Conservation (phyloP, 30 jellyfish, hydroid and myxozoan species). For the Mastigias papua region DNA sequence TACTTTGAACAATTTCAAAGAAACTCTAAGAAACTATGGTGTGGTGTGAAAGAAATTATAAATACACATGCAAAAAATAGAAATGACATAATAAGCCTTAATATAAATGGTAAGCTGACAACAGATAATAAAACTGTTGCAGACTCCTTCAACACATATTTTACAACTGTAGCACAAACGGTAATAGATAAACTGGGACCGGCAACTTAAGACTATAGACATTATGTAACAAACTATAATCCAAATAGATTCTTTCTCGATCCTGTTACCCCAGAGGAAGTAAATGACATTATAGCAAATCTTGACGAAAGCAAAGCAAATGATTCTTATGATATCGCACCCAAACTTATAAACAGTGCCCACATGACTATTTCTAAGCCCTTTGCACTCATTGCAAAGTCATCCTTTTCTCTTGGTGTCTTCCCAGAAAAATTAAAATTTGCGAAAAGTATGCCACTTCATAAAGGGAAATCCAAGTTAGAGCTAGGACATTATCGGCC, state of each 20-base stretch:
- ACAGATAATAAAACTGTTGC: slow-evolving; percentile 3
- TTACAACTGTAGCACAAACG: slow-evolving; percentile 24
- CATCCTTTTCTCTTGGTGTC: slow-evolving; percentile 40
- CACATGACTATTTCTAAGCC: slow-evolving; percentile 35
- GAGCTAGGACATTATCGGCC: slow-evolving; percentile 44
- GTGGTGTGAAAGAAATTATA: slow-evolving; percentile 33
- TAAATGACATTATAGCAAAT: slow-evolving; percentile 20
- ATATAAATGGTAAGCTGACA: slow-evolving; percentile 5
- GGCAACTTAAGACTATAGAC: not conserved
- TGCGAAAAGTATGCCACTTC: slow-evolving; percentile 49
- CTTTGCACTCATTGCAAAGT: slow-evolving; percentile 28
- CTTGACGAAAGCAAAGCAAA: slow-evolving; percentile 43
- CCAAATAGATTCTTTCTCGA: slow-evolving; percentile 27
- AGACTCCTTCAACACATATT: slow-evolving; percentile 1
- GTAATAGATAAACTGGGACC: slow-evolving; percentile 26
- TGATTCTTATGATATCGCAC: slow-evolving; percentile 32
- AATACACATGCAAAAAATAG: slow-evolving; percentile 17
- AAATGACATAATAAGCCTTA: not conserved
- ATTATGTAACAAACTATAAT: not conserved
- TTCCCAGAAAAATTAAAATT: slow-evolving; percentile 53
- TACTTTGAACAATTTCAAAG: slow-evolving; percentile 27
- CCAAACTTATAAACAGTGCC: slow-evolving; percentile 6
- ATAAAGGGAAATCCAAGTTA: slow-evolving; percentile 40
- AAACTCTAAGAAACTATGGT: slow-evolving; percentile 10
- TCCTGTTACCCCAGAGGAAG: slow-evolving; percentile 32